Evolutionary conservation across 2,888 invertebrate genomes (phyloP).

Genomic region (Electrophaes corylata): DNA sequence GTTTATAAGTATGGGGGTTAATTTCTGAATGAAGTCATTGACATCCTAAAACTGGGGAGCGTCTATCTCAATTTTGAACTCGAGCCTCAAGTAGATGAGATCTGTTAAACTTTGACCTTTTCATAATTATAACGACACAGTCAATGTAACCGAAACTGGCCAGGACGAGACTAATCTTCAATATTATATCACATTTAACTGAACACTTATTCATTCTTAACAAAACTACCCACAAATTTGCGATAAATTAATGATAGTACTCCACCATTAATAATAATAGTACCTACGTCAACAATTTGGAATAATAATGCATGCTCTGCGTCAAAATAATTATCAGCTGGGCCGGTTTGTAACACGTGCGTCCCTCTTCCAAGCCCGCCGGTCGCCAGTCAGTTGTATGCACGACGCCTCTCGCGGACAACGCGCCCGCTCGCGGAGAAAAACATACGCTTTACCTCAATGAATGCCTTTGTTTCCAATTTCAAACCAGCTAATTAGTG

Average conservation of each 20-base stretch:
- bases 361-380: constrained; percentile 38
- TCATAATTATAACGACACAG: background rate
- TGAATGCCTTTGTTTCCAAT: constrained; percentile 40
- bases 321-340: constrained; percentile 65
- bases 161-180: too few species aligned
- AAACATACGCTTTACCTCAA: constrained; percentile 29
- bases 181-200: too few species aligned
- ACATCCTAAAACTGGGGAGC: constrained; percentile 48
- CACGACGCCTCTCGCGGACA: constrained; percentile 58
- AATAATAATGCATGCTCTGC: constrained; percentile 51
- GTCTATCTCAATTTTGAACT: constrained; percentile 58
- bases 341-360: constrained; percentile 65
- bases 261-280: background rate
- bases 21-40: constrained; percentile 47
- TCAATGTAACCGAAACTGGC: background rate
- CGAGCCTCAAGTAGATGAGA: constrained; percentile 56
- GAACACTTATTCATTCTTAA: constrained; percentile 2
- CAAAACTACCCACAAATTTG: constrained; percentile 11
- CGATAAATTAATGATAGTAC: background rate
- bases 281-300: constrained; percentile 25
- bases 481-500: constrained; percentile 33
- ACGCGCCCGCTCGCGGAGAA: constrained; percentile 52
- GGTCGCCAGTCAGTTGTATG: constrained; percentile 58
- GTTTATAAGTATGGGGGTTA: background rate
- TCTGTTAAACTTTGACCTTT: constrained; percentile 32